Conservation (phyloP, 1,140 invertebrate genomes). For the Hirudo medicinalis region DNA sequence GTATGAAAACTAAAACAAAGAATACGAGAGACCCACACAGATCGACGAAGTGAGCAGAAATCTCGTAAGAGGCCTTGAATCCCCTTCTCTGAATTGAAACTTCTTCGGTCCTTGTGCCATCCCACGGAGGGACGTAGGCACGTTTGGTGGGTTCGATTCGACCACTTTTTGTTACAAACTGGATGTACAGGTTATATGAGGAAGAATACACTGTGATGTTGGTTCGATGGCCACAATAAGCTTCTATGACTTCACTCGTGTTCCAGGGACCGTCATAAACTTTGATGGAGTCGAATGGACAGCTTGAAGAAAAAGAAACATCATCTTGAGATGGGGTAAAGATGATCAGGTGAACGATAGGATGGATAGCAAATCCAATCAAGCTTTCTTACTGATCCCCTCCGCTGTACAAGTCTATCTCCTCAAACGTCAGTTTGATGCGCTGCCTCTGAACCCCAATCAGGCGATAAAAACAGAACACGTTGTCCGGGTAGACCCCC, state of each 20-base stretch:
- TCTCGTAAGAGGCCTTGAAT: conserved; percentile 88
- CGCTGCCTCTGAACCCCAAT: conserved; percentile 75
- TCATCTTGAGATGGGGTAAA: neutral
- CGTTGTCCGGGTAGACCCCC: conserved; percentile 91
- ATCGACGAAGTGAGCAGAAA: conserved; percentile 89
- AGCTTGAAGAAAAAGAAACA: conserved; percentile 49
- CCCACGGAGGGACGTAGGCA: conserved; percentile 23
- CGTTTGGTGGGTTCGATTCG: conserved; percentile 21
- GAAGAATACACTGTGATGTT: conserved; percentile 84
- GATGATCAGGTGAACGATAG: neutral
- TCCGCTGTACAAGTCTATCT: conserved; percentile 96
- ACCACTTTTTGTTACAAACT: conserved; percentile 57
- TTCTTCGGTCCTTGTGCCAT: conserved; percentile 54
- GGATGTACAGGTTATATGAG: conserved; percentile 69
- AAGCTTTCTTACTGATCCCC: conserved; percentile 72
- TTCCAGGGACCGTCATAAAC: conserved; percentile 83
- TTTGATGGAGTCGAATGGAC: conserved; percentile 93
- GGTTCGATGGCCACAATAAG: conserved; percentile 87
- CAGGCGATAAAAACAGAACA: conserved; percentile 83
- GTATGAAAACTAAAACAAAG: conserved; percentile 14
- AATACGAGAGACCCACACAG: conserved; percentile 52
- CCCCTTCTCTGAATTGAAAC: conserved; percentile 84
- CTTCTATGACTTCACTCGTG: conserved; percentile 68
- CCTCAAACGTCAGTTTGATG: conserved; percentile 86
- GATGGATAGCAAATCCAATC: conserved; percentile 1